Base-by-base conservation (phyloP, 2,113 vertebrate genomes). In the Callopanchax toddi region DNA sequence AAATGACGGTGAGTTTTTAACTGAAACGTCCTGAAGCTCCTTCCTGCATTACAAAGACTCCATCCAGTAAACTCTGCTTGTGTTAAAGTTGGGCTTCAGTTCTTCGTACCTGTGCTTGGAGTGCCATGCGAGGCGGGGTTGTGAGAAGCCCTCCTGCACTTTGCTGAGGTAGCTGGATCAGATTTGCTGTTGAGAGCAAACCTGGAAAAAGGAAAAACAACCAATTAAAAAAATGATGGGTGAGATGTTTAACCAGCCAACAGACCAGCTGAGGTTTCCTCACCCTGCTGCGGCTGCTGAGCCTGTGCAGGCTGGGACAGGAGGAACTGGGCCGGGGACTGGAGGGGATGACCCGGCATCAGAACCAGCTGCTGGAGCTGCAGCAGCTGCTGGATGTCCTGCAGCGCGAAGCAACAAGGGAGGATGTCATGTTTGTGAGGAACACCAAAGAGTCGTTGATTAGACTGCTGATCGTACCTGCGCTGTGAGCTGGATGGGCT, bases 81-180 rank as follows among this genome's bases (percentile, higher is more conserved):
- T 32, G 29, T 6, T 32, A 6, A 32, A n/a, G n/a, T n/a, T n/a
- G n/a, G n/a, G n/a, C n/a, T n/a, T n/a, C n/a, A n/a, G n/a, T n/a
- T n/a, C n/a, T n/a, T n/a, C n/a, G n/a, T 72, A 96, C 95, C 94
- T 95, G 95, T 87, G 94, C 88, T 79, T 94, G 93, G 66, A 95
- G 93, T 59, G 93, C 89, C 58, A 94, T 85, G 70, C 94, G 93
- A 71, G 95, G 89, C n/a, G 94, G 94, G 55, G 87, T 83, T 53
- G 93, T 89, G 79, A 95, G 87, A n/a, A 96, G 92, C 22, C 91
- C 92, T 67, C 93, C 94, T 64, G 92, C 91, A 89, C 89, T 94
- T 89, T 95, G 95, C 91, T 96, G 95, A 96, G 95, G 94, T 96
- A 96, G 95, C 90, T 95, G 90, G 91, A 97, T 94, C 86, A 97